Percentiles rank a stretch among this genome's conserved stretches.
Evolutionary conservation across 2,113 vertebrate species (phyloP).

Genomic region (Apaloderma vittatum): DNA sequence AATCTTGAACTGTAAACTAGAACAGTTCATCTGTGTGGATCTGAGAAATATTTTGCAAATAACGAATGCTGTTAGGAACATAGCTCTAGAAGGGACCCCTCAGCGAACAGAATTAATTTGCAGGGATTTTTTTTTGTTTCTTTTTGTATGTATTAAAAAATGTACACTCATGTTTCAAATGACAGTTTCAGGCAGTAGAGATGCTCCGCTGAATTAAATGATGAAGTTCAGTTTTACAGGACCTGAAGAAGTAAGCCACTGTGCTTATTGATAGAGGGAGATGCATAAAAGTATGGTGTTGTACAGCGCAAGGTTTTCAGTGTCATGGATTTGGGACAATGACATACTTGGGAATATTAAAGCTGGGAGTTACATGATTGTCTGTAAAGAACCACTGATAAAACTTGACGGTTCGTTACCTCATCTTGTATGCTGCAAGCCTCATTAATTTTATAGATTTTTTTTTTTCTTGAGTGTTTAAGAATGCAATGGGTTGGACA

Average conservation of each 20-base stretch:
- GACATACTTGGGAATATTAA: neutral
- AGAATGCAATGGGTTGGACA: neutral
- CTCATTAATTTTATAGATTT: neutral
- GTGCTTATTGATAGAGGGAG: neutral
- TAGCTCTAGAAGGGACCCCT: neutral
- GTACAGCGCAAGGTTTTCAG: neutral
- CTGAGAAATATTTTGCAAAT: constrained; percentile 19
- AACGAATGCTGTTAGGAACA: neutral
- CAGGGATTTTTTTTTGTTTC: fast-evolving
- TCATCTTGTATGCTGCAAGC: neutral
- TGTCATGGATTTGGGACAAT: neutral
- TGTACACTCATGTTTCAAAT: neutral
- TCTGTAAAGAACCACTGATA: neutral
- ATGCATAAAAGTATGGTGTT: neutral
- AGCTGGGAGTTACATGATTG: neutral
- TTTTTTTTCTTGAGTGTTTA: neutral
- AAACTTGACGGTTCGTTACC: neutral
- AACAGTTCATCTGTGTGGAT: neutral
- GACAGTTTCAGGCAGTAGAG: neutral
- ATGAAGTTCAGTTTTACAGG: neutral
- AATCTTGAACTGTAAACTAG: neutral
- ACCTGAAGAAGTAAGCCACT: neutral
- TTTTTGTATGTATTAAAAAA: neutral
- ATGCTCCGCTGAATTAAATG: neutral
- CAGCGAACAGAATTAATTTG: neutral